phyloP scores from a whole-genome alignment of 1,140 invertebrate species.

The Zophobas atratus region DNA sequence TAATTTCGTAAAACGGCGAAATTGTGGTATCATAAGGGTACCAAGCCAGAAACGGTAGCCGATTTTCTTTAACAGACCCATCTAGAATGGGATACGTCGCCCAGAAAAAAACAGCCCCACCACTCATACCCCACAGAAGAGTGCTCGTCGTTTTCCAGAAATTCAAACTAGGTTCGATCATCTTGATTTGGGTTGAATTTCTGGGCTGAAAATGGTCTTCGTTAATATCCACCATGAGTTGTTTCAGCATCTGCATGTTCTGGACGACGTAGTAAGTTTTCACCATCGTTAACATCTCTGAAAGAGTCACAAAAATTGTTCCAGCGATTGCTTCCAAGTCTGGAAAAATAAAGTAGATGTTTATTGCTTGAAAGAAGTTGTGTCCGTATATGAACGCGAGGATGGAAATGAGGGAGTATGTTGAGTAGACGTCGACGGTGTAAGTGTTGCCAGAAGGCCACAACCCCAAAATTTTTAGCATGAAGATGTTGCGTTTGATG shows the following conservation, averaged over 20 bases:
- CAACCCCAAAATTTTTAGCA: conserved; percentile 7
- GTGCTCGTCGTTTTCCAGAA: background rate
- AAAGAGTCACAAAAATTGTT: conserved; percentile 14
- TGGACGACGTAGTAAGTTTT: conserved; percentile 8
- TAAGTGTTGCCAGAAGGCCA: conserved; percentile 20
- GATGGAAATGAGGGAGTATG: conserved; percentile 8
- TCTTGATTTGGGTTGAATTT: background rate
- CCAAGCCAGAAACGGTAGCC: conserved; percentile 8
- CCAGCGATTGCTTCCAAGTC: conserved; percentile 17
- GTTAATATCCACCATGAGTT: conserved; percentile 6
- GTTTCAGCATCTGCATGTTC: conserved; percentile 14
- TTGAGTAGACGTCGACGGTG: background rate
- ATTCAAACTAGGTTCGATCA: conserved; percentile 1
- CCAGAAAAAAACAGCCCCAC: conserved; percentile 1
- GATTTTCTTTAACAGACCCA: background rate
- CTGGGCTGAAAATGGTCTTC: conserved; percentile 12
- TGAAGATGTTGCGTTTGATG: background rate
- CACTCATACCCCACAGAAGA: background rate
- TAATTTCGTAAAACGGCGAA: conserved; percentile 5
- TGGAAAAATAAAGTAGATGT: conserved; percentile 8
- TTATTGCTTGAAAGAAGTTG: conserved; percentile 27
- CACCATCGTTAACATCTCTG: background rate
- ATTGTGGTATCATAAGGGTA: conserved; percentile 12
- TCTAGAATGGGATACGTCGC: conserved; percentile 26
- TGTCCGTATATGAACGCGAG: background rate